These are phyloP conservation scores for Catocala sponsa DNA, from an alignment of 2,888 invertebrate genomes.

Conservation along the genomic window DNA sequence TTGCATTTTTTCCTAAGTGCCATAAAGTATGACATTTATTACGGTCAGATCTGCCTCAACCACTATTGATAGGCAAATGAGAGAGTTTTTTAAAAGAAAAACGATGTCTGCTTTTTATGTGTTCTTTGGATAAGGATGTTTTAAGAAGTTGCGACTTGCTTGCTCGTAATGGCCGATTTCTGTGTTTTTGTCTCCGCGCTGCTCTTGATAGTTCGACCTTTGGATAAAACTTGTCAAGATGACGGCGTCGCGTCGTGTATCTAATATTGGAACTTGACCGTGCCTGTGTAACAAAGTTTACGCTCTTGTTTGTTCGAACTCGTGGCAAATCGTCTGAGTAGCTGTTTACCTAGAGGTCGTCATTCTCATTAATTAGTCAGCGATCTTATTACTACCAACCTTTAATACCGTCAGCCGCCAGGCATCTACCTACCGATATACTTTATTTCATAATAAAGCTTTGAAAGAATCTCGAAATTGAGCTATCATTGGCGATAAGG, in stretches of 20 bases:
- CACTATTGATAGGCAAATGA: slow-evolving; percentile 89
- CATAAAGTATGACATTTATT: slow-evolving; percentile 88
- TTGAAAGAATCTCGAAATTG: slow-evolving; percentile 70
- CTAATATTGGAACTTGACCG: slow-evolving; percentile 35
- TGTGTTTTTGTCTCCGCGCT: slow-evolving; percentile 57
- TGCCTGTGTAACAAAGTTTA: background rate
- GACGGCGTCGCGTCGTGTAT: slow-evolving; percentile 10
- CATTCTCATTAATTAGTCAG: too few species aligned
- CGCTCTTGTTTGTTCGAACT: too few species aligned
- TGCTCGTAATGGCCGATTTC: slow-evolving; percentile 68
- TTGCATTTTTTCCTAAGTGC: slow-evolving; percentile 87
- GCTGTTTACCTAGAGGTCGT: too few species aligned
- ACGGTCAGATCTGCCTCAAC: slow-evolving; percentile 87
- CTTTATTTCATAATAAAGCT: slow-evolving; percentile 43
- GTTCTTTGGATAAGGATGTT: slow-evolving; percentile 84
- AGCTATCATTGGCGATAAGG: slow-evolving; percentile 76
- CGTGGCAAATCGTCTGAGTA: too few species aligned
- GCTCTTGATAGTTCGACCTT: slow-evolving; percentile 48
- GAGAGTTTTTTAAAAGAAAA: slow-evolving; percentile 88
- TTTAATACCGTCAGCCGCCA: slow-evolving; percentile 17
- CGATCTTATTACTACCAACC: slow-evolving; percentile 5
- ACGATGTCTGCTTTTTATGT: slow-evolving; percentile 88
- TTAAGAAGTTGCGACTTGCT: slow-evolving; percentile 74
- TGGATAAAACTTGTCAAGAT: slow-evolving; percentile 34
- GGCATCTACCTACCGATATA: slow-evolving; percentile 22